Base-by-base conservation (phyloP, 2,888 invertebrate species). In the Drosophila suboccidentalis region DNA sequence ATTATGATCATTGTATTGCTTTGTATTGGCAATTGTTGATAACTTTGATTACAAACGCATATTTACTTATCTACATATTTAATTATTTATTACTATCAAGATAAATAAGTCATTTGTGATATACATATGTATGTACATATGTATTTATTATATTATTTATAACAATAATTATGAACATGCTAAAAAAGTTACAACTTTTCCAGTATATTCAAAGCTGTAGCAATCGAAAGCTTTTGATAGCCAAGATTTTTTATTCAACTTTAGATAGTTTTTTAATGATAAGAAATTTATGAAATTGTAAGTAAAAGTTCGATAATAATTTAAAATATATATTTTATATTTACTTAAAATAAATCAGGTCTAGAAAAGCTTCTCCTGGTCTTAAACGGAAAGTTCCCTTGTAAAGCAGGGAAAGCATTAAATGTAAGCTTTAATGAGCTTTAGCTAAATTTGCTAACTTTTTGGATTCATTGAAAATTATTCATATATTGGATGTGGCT, bases 21-120 rank as follows among this genome's bases (percentile, higher is more conserved):
- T 61, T 73, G 66, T 67, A 53, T 63, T 29, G 55, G 13, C 63
- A 60, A 73, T 72, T 78, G 58, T 59, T 59, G 58, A 62, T 66
- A 55, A 63, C 63, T 58, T 53, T 29, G 53, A 67, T 58, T 58
- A 54, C 43, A 47, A 44, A 53, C 51, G 38, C 6, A 54, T 44
- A 43, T 59, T 49, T 46, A 53, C 51, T 19, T 34, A 51, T 1
- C 34, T 22, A 38, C 5, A n/a, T 44, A 19, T 26, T 10, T 44
- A 17, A 43, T 55, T 19, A 55, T 19, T 34, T 19, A 44, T 19
- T 32, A 34, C 13, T 43, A 43, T 13, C 36, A 22, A 19, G 13
- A 19, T n/a, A 50, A 50, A n/a, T n/a, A 34, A 9, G 9, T 50
- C 22, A 8, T 19, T 50, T 50, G 34, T 50, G 17, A 26, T 26